These are phyloP conservation scores for Papilio polytes DNA, from an alignment of 1,140 invertebrate genomes.

Conservation along the genomic window DNA sequence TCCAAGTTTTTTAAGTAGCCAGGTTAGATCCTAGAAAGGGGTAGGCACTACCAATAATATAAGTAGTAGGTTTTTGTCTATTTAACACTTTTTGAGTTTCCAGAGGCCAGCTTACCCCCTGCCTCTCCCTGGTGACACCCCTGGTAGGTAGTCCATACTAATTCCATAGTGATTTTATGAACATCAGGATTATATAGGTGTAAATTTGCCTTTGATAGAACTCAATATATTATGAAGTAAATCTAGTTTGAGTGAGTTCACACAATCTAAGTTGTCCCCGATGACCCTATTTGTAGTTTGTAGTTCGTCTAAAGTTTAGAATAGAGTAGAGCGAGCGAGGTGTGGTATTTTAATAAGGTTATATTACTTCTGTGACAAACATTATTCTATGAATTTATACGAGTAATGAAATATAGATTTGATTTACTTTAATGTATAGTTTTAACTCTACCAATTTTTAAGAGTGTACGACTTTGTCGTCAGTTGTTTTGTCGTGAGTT, in stretches of 20 bases:
- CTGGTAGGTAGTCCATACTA: not conserved
- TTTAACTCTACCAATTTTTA: not conserved
- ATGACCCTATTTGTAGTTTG: slow-evolving; percentile 19
- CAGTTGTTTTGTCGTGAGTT: not conserved
- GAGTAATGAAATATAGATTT: not conserved
- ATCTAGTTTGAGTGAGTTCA: slow-evolving; percentile 7
- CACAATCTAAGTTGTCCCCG: slow-evolving; percentile 13
- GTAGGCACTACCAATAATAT: no score
- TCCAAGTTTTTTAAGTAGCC: no score
- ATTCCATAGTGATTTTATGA: not conserved
- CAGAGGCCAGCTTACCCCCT: no score
- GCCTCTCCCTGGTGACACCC: no score
- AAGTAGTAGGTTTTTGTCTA: no score
- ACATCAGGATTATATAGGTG: not conserved
- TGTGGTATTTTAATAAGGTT: not conserved
- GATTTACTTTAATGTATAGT: not conserved
- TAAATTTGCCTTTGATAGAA: not conserved
- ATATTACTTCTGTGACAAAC: not conserved
- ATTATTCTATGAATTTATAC: not conserved
- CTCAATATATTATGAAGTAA: slow-evolving; percentile 3
- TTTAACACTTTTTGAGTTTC: no score
- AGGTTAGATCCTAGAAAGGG: no score
- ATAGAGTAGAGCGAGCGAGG: not conserved
- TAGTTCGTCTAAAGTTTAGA: not conserved
- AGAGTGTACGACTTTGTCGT: not conserved